phyloP scores from a whole-genome alignment of 2,888 invertebrate species.

The Oscheius sp. region DNA sequence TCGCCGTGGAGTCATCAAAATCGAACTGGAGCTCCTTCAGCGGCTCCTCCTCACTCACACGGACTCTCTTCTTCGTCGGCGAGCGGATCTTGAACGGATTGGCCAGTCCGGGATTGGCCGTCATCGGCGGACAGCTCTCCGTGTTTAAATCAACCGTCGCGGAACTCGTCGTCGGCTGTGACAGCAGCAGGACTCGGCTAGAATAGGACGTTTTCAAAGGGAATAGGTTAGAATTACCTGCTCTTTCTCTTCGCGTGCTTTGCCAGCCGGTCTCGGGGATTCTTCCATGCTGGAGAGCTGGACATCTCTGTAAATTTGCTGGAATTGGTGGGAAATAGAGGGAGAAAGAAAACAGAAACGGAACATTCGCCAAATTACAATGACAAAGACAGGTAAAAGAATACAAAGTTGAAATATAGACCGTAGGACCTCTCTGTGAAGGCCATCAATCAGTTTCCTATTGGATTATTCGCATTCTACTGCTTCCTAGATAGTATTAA shows the following conservation, averaged over 20 bases:
- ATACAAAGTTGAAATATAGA: no score
- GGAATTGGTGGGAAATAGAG: no score
- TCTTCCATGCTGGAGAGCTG: constrained; percentile 40
- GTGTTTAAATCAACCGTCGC: constrained; percentile 29
- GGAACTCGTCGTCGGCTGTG: not conserved
- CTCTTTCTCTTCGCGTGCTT: constrained; percentile 37
- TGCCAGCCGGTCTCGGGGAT: constrained; percentile 33
- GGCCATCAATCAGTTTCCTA: no score
- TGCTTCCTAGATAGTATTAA: no score
- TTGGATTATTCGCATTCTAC: no score
- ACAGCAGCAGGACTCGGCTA: constrained; percentile 25
- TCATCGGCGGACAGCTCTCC: constrained; percentile 38
- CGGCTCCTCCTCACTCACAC: not conserved
- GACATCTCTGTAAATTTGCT: no score
- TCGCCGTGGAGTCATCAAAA: constrained; percentile 37
- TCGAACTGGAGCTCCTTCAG: constrained; percentile 30
- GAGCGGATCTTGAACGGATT: constrained; percentile 37
- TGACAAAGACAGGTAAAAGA: no score
- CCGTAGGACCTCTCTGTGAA: no score
- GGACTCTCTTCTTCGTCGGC: constrained; percentile 8
- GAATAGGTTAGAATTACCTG: constrained; percentile 18
- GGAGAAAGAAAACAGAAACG: no score
- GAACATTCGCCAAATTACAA: not conserved
- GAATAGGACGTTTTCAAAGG: not conserved
- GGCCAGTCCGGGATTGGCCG: not conserved